Base-by-base conservation (phyloP, 2,113 vertebrate species). In the Marcusenius ussheri region DNA sequence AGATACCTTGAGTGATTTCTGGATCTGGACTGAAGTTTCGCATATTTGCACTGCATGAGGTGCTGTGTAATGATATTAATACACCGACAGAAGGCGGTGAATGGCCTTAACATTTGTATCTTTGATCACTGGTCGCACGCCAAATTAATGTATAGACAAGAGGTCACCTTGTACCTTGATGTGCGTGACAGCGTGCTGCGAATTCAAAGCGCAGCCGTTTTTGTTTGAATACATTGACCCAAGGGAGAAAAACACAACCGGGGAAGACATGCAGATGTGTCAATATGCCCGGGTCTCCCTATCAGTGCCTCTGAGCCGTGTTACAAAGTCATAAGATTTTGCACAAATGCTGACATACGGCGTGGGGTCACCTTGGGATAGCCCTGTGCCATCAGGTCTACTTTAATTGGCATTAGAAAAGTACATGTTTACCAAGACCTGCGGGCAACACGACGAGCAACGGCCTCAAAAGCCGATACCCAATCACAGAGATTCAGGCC, bases 221-320 rank as follows among this genome's bases (percentile, higher is more conserved):
- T 83, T 93, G 91, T 90, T 93, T 93, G 92, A 91, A 88, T 91
- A 91, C 93, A 92, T 94, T 94, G 93, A 93, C 92, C 93, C 91
- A 90, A 90, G 53, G 21, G 24, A 51, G 21, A 31, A 10, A 87
- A 53, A 87, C 9, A 35, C 66, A 87, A 90, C 88, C 92, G 88
- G 91, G 93, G 58, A 19, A 5, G 9, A 91, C 89, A 94, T 88
- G 90, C 62, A 70, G 31, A 35, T 35, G 70, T 35, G 31, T 74
- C 27, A 13, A 17, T 15, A 39, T 91, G 88, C 83, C 62, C 45
- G 24, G 3, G 31, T 66, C 47, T 66, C 53, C 62, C 58, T 90
- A 91, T 93, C 88, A 90, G 77, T 80, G 88, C 85, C 90, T 90
- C 87, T 15, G 87, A 80, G 90, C 89, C 85, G 62, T 13, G 53